phyloP scores from a whole-genome alignment of 2,113 vertebrate genomes.

The Cavia porcellus region DNA sequence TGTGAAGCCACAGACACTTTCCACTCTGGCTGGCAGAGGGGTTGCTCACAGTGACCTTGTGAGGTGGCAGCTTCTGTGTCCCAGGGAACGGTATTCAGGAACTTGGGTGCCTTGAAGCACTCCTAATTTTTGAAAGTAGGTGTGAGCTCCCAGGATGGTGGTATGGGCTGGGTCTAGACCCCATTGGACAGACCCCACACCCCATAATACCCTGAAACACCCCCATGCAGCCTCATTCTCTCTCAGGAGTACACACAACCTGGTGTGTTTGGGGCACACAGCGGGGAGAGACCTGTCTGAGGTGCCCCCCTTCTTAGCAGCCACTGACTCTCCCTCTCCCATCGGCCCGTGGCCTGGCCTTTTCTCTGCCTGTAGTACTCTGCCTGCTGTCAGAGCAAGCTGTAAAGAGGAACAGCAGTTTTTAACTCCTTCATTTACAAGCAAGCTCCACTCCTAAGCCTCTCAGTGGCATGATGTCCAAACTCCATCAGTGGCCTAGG shows the following conservation, averaged over 20 bases:
- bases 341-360: conserved; percentile 64
- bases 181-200: background rate
- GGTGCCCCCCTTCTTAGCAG: conserved; percentile 67
- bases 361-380: conserved; percentile 75
- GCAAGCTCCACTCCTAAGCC: conserved; percentile 34
- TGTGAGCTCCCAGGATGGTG: background rate
- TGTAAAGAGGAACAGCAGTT: conserved; percentile 89
- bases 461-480: rapidly evolving
- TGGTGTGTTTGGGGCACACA: background rate
- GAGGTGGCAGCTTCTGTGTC: background rate
- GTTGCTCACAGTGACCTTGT: background rate
- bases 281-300: background rate
- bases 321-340: conserved; percentile 82
- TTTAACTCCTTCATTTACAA: conserved; percentile 71
- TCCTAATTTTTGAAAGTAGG: background rate
- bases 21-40: rapidly evolving
- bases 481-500: background rate
- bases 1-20: background rate
- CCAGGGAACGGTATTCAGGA: background rate
- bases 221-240: rapidly evolving
- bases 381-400: conserved; percentile 88
- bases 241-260: background rate
- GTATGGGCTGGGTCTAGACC: background rate
- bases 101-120: background rate
- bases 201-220: background rate